Percentiles rank a stretch among this genome's conserved stretches.
phyloP scores from a whole-genome alignment of 35 echinoderm and acorn worm genomes.

The Strongylocentrotus purpuratus region DNA sequence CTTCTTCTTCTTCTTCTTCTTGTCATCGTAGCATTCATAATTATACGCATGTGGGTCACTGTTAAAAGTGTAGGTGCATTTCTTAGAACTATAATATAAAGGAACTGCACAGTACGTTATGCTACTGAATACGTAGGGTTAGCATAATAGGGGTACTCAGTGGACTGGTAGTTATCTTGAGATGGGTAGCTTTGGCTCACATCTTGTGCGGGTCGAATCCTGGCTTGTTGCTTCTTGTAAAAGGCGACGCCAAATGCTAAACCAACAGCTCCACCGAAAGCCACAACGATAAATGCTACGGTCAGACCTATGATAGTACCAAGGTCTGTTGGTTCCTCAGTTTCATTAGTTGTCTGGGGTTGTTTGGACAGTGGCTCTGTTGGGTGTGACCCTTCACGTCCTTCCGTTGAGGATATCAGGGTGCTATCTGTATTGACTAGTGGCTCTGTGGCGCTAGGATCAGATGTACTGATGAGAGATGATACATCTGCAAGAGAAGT shows the following conservation, averaged over 20 bases:
- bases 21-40: too few species aligned
- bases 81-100: too few species aligned
- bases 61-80: too few species aligned
- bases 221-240: neutral
- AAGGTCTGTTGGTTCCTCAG: neutral
- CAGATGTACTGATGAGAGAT: neutral
- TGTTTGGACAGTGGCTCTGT: neutral
- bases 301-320: neutral
- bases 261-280: neutral
- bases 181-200: neutral
- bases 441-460: neutral
- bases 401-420: neutral
- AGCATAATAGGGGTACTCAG: neutral
- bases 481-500: neutral
- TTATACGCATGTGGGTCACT: too few species aligned
- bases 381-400: neutral
- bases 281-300: neutral
- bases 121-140: too few species aligned
- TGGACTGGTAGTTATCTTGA: neutral
- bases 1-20: too few species aligned
- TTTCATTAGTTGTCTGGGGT: neutral
- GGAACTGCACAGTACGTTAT: too few species aligned
- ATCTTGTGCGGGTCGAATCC: neutral
- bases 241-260: neutral
- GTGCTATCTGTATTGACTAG: neutral